Evolutionary conservation across 2,797 vertebrate species (phyloP).

Genomic region (Crotalus adamanteus): DNA sequence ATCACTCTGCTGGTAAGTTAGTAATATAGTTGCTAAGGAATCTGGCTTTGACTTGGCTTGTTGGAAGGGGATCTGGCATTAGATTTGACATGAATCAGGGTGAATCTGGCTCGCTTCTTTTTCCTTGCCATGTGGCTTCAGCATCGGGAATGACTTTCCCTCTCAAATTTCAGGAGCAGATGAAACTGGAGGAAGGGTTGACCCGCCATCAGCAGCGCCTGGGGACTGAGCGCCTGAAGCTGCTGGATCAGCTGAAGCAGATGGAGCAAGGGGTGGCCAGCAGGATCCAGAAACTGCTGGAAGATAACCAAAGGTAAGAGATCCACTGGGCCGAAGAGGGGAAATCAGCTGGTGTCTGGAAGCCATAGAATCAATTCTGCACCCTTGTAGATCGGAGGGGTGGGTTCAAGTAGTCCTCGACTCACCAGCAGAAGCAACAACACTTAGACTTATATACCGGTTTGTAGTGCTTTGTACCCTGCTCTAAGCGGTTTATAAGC

Average conservation of each 20-base stretch:
- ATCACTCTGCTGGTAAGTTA: too few relatives aligned
- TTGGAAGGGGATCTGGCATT: neutral
- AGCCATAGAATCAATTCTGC: neutral
- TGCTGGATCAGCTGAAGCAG: conserved; percentile 80
- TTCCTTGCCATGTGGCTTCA: neutral
- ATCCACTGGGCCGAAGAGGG: too few relatives aligned
- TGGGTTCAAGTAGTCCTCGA: neutral
- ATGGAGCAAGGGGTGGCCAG: conserved; percentile 76
- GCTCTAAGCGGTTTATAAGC: too few relatives aligned
- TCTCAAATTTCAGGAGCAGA: conserved; percentile 77
- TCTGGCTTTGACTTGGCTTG: too few relatives aligned
- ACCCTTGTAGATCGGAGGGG: neutral
- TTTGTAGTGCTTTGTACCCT: accelerated
- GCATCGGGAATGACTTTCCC: neutral
- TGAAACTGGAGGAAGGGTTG: conserved; percentile 82
- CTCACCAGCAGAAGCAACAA: neutral
- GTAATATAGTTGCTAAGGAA: too few relatives aligned
- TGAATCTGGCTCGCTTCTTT: neutral
- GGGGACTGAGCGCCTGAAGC: conserved; percentile 79
- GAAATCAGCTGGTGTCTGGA: neutral
- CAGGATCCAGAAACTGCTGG: conserved; percentile 83
- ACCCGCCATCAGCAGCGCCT: conserved; percentile 79
- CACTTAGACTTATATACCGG: too few relatives aligned
- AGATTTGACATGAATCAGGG: neutral
- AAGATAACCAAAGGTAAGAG: conserved; percentile 82